Base-by-base conservation (phyloP, 2,797 vertebrate genomes). In the Agapornis canus region DNA sequence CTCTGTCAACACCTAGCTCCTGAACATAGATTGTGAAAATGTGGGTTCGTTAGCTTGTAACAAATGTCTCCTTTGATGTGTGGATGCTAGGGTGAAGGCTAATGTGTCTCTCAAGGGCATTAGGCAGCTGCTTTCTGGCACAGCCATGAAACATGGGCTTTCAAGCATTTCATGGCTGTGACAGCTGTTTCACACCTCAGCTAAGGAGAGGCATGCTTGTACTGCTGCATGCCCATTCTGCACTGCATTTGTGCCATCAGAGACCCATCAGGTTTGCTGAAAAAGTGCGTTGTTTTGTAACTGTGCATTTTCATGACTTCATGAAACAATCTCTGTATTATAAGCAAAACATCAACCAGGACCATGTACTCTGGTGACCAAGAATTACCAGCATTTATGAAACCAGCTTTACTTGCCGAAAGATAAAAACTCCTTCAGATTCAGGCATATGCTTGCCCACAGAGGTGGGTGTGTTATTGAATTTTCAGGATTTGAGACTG, bases 181-280 rank as follows among this genome's bases (percentile, higher is more conserved):
- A 72, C 72, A 91, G 68, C 35, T 35, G n/a, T 61, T 82, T 82
- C 79, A 73, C 60, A 91, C 56, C 51, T 79, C 63, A 16, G 64
- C 51, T 63, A 23, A 72, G 71, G 59, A 73, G 35, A 80, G 35
- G 29, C 17, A 23, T 0, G 0, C 31, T 45, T 45, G 21, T 22
- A 43, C 18, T 19, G 42, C 42, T 43, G 42, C 42, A 43, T 43
- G 9, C 42, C 42, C 22, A 10, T 49, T 39, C 75, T 25, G n/a
- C 0, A 0, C 40, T 9, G n/a, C 0, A 0, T 20, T 52, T 94
- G 31, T 65, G 27, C 79, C 43, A 63, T 51, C 56, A 82, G 56
- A 80, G 64, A 63, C 32, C 4, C 25, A 51, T 43, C 68, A 80
- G 60, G 48, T 42, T 61, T 10, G 4, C 27, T 11, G 40, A 42